Base-by-base conservation (phyloP, 2,113 vertebrate species). In the Gadus chalcogrammus region DNA sequence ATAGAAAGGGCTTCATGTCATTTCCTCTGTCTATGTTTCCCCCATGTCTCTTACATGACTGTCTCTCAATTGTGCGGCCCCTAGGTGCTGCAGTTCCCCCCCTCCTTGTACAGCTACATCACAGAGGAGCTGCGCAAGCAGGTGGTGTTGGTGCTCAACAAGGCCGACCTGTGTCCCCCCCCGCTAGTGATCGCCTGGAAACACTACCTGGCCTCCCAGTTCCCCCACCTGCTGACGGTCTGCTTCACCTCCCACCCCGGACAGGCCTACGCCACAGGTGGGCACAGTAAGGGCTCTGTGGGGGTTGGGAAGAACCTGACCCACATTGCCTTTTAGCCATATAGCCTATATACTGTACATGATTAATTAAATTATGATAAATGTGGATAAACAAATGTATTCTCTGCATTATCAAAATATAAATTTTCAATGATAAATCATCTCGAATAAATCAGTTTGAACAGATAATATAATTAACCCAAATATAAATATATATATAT, bases 231-330 rank as follows among this genome's bases (percentile, higher is more conserved):
- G 64, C 91, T 93, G 20, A 87, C 94, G 0, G 89, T 96, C 22
- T 94, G 94, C 72, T 98, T 97, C 80, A 94, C 94, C 59, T 97
- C 95, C 3, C 94, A 95, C 70, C 94, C 93, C 9, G 92, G 93
- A 67, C 91, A 93, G 58, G 83, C 93, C 3, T 91, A 88, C 79
- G 88, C 60, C 81, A 84, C 83, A 78, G 84, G 86, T 91, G 70
- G 72, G 22, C 48, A 18, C 27, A 5, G 67, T 48, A 73, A 52
- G 74, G 9, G 16, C 5, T 55, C 15, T 58, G 0, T 58, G 55
- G 4, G 15, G n/a, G 53, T 16, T 55, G 53, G 16, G 5, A 12
- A 55, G 31, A 35, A 7, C 31, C 2, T 7, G 31, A 35, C 31
- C 31, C 31, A 35, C 6, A 35, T 35, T 35, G 12, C 53, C 53